A percentile compares a stretch with the other conserved stretches of the same genome.
Conservation (phyloP, 1,140 invertebrate species). For the Hylaeus volcanicus region DNA sequence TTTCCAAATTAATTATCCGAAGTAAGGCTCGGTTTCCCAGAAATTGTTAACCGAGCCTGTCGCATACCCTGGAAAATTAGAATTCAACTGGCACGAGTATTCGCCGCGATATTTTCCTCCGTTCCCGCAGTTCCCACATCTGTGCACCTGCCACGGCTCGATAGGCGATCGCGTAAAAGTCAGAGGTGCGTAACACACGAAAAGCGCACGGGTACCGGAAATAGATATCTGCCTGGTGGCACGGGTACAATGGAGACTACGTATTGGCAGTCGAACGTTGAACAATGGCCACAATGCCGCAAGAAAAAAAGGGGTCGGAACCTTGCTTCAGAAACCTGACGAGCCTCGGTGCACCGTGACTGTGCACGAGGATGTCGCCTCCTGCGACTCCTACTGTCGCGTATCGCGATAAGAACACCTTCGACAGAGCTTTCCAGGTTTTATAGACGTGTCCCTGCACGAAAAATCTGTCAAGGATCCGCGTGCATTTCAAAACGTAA, state of each 20-base stretch:
- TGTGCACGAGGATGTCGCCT: conserved; percentile 27
- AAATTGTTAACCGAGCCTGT: neutral
- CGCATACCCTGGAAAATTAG: neutral
- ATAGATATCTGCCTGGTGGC: conserved; percentile 63
- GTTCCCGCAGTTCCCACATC: conserved; percentile 1
- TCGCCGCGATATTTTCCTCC: neutral
- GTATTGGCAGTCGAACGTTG: conserved; percentile 66
- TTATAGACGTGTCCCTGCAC: no score
- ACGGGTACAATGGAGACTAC: conserved; percentile 56
- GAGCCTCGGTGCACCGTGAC: conserved; percentile 32
- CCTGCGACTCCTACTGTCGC: conserved; percentile 7
- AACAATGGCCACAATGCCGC: conserved; percentile 60
- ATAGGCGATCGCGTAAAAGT: conserved; percentile 54
- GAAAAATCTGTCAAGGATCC: neutral
- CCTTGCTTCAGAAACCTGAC: conserved; percentile 35
- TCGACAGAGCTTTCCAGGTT: neutral
- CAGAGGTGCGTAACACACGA: conserved; percentile 37
- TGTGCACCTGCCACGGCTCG: conserved; percentile 43
- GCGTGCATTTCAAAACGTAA: no score
- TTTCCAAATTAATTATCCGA: no score
- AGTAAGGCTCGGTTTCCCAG: no score
- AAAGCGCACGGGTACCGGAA: conserved; percentile 63
- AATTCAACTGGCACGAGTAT: neutral
- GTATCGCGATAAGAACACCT: conserved; percentile 24
- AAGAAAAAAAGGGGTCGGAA: conserved; percentile 35